phyloP scores from a whole-genome alignment of 2,797 vertebrate species.

The Adelosebastes latens region DNA sequence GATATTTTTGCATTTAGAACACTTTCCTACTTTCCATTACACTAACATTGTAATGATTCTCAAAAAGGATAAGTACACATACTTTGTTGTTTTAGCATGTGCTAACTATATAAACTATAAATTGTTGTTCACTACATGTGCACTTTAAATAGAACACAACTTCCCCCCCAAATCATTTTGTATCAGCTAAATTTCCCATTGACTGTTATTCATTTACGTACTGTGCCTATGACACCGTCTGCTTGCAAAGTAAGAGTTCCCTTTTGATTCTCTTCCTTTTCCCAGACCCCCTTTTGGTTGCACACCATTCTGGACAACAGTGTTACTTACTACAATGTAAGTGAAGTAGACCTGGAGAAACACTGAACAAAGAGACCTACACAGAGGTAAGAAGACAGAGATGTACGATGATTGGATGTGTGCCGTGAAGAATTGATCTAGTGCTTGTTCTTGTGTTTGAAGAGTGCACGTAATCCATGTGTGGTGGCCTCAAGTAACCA shows the following conservation, averaged over 20 bases:
- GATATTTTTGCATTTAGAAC: neutral
- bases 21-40: neutral
- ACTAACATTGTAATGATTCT: no score
- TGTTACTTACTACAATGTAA: slow-evolving; percentile 1
- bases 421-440: slow-evolving; percentile 26
- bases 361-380: slow-evolving; percentile 10
- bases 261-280: neutral
- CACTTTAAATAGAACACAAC: neutral
- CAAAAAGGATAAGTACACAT: no score
- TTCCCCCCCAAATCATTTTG: neutral
- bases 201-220: neutral
- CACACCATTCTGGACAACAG: neutral
- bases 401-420: slow-evolving; percentile 31
- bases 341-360: slow-evolving; percentile 13
- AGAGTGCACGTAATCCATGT: slow-evolving; percentile 16
- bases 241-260: neutral
- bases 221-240: neutral
- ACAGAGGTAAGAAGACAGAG: slow-evolving; percentile 14
- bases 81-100: neutral
- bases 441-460: slow-evolving; percentile 28
- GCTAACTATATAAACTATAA: neutral
- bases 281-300: neutral
- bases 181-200: neutral
- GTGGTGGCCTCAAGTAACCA: slow-evolving; percentile 27
- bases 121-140: neutral